Percentiles rank a stretch among this genome's conserved stretches.
These are phyloP conservation scores for Drosophila nasuta DNA, from an alignment of 1,140 invertebrate genomes.

Conservation along the genomic window DNA sequence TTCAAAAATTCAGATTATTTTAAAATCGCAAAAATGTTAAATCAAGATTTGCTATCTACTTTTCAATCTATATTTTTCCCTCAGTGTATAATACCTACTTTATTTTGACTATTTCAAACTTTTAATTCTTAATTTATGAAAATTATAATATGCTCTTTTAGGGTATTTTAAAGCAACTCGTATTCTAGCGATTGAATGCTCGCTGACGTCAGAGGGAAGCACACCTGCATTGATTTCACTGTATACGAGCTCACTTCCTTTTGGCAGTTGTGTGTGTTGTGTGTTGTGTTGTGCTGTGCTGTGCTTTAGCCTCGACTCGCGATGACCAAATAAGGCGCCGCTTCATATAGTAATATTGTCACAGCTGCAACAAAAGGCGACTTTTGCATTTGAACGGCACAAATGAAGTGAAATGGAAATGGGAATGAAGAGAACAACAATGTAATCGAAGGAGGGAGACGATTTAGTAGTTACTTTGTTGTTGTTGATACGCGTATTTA, in stretches of 20 bases:
- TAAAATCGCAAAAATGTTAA: too few species aligned
- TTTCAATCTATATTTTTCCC: too few species aligned
- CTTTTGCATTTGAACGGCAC: slow-evolving; percentile 1
- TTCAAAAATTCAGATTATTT: too few species aligned
- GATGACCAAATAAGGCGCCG: slow-evolving; percentile 64
- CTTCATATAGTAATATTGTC: slow-evolving; percentile 38
- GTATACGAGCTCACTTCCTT: slow-evolving; percentile 58
- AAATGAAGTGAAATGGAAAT: background rate
- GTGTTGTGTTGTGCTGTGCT: background rate
- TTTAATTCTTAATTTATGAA: too few species aligned
- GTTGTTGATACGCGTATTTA: slow-evolving; percentile 18
- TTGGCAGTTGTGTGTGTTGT: slow-evolving; percentile 29
- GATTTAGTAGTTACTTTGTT: slow-evolving; percentile 14
- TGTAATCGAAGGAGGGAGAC: background rate
- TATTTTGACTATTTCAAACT: too few species aligned
- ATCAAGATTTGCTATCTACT: too few species aligned
- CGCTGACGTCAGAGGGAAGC: slow-evolving; percentile 51
- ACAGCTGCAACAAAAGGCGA: slow-evolving; percentile 53
- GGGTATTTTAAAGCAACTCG: background rate
- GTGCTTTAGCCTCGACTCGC: background rate
- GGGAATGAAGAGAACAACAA: too few species aligned
- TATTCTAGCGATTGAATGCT: slow-evolving; percentile 19
- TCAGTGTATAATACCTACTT: too few species aligned
- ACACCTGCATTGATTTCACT: slow-evolving; percentile 69
- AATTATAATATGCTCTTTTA: background rate